Evolutionary conservation across 2,888 invertebrate genomes (phyloP), one percentile per base, ranked within the genome.

Genomic region (Epirrita christyi): DNA sequence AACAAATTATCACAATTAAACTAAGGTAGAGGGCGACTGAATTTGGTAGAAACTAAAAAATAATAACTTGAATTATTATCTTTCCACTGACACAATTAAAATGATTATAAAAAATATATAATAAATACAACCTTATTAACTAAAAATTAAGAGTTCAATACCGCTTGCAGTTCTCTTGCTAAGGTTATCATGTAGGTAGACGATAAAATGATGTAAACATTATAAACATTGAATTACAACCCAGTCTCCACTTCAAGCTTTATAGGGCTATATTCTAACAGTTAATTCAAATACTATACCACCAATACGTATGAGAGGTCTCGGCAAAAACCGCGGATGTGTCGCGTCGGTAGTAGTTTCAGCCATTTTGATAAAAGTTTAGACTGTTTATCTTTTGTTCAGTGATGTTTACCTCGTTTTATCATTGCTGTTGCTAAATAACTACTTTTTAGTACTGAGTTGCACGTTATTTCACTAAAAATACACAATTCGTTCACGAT

Each of bases 251-350:
- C 28, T 29, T 29, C 28, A 29, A 29, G 2, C 2, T 29, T 29
- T 29, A 8, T 29, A 7, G 6, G 28, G 28, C 28, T 29, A 7
- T 29, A 13, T 13, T 11, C n/a, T 13, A 37, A 6, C 13, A 52
- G 37, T 42, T 11, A 53, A 38, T 48, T 43, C 41, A 46, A 67
- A 80, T 87, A 88, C 86, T 78, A 71, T 87, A 89, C 88, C 88
- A 66, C 78, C 71, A 64, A 64, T 58, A 63, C 71, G 70, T 64
- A 65, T 37, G 44, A 70, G 61, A 8, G 80, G 76, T 74, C 80
- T 84, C 64, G 68, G 65, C 73, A 66, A 64, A 75, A 88, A 89
- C 58, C 90, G 81, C 36, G 86, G 86, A 68, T 90, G 88, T 4
- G 78, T 85, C 40, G 86, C 86, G 62, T 90, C 90, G 34, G 73